Percentiles rank a stretch among this genome's conserved stretches.
phyloP scores from a whole-genome alignment of 1,140 invertebrate species.

The Phocides pigmalion region DNA sequence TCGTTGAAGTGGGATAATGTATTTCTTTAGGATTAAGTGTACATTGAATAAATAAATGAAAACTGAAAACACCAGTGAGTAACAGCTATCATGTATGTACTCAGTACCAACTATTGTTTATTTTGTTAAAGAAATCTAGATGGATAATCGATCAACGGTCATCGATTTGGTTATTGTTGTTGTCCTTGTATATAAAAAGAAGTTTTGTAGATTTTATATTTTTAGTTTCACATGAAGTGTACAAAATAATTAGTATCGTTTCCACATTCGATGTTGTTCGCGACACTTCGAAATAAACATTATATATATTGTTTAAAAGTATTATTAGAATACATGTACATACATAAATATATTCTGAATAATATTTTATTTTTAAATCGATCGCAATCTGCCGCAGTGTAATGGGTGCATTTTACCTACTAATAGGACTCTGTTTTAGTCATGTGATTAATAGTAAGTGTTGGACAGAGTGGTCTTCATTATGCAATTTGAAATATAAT shows the following conservation, averaged over 20 bases:
- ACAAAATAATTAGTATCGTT: slow-evolving; percentile 76
- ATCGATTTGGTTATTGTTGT: slow-evolving; percentile 72
- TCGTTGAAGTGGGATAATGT: slow-evolving; percentile 46
- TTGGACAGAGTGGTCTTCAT: slow-evolving; percentile 30
- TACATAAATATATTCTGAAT: slow-evolving; percentile 77
- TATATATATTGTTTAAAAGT: slow-evolving; percentile 82
- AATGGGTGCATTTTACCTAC: slow-evolving; percentile 10
- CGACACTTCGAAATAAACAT: slow-evolving; percentile 59
- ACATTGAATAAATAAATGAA: slow-evolving; percentile 41
- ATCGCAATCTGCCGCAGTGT: slow-evolving; percentile 40
- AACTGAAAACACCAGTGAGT: slow-evolving; percentile 27
- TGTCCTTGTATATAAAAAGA: slow-evolving; percentile 76
- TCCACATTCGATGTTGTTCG: slow-evolving; percentile 53
- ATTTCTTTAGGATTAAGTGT: slow-evolving; percentile 53
- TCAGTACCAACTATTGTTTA: slow-evolving; percentile 47
- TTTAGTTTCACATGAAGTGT: slow-evolving; percentile 76
- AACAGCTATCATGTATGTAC: slow-evolving; percentile 37
- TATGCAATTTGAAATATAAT: slow-evolving; percentile 7
- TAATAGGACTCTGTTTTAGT: slow-evolving; percentile 38
- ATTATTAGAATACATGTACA: slow-evolving; percentile 81
- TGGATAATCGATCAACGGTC: slow-evolving; percentile 49
- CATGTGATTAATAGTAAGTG: slow-evolving; percentile 36
- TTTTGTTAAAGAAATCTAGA: slow-evolving; percentile 52
- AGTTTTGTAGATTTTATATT: slow-evolving; percentile 80
- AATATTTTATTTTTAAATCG: slow-evolving; percentile 63